Percentiles rank a stretch among this genome's conserved stretches.
Conservation (phyloP, 2,797 vertebrate species). For the Lagocephalus sceleratus region DNA sequence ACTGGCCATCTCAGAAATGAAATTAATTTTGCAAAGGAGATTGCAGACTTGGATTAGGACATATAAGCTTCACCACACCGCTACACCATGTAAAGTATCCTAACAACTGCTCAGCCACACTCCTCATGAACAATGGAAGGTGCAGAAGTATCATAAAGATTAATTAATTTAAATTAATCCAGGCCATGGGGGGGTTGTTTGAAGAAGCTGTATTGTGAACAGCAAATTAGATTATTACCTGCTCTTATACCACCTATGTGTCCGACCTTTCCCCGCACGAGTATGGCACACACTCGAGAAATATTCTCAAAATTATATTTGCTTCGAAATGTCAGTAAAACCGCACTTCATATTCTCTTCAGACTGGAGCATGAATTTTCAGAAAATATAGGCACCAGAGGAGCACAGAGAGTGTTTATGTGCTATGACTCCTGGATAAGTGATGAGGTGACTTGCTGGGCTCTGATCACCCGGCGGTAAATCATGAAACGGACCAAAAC, state of each 20-base stretch:
- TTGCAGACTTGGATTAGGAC: slow-evolving; percentile 2
- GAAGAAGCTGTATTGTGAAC: neutral
- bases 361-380: neutral
- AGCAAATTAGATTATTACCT: neutral
- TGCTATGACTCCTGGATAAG: slow-evolving; percentile 63
- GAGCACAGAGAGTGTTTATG: slow-evolving; percentile 47
- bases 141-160: neutral
- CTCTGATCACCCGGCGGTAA: slow-evolving; percentile 59
- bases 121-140: too few relatives aligned
- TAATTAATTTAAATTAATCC: neutral
- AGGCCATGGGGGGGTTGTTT: neutral
- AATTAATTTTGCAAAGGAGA: slow-evolving; percentile 31
- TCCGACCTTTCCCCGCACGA: too few relatives aligned
- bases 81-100: too few relatives aligned
- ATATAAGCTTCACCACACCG: neutral
- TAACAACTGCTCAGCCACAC: too few relatives aligned
- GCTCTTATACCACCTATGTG: too few relatives aligned
- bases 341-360: neutral
- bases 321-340: neutral
- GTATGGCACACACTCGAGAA: too few relatives aligned
- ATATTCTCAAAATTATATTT: too few relatives aligned
- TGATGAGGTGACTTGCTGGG: slow-evolving; percentile 65
- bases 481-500: slow-evolving; percentile 51
- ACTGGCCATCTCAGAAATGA: slow-evolving; percentile 8
- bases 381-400: slow-evolving; percentile 1